phyloP scores from a whole-genome alignment of 2,888 invertebrate genomes.

The Tipula vernalis region DNA sequence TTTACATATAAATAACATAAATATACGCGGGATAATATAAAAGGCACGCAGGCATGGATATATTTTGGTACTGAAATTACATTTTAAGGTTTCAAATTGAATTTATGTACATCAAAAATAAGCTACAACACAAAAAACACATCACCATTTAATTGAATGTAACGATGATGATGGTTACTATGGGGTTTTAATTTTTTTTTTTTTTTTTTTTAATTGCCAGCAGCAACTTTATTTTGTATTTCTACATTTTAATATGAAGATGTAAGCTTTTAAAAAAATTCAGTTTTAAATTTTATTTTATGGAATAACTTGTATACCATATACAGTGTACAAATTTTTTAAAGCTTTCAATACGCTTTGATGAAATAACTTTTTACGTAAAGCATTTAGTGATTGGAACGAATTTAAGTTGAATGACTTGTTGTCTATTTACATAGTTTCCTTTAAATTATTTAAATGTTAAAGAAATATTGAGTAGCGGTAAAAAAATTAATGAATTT shows the following conservation, averaged over 20 bases:
- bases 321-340: too few species aligned
- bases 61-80: neutral
- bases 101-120: neutral
- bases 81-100: neutral
- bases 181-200: neutral
- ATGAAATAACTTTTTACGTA: too few species aligned
- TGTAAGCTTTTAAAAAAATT: neutral
- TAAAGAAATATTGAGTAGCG: too few species aligned
- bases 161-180: neutral
- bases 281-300: neutral
- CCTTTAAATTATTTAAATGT: too few species aligned
- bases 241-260: neutral
- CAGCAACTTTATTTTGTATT: neutral
- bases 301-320: neutral
- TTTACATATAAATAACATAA: neutral
- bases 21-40: neutral
- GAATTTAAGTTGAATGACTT: too few species aligned
- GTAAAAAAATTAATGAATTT: too few species aligned
- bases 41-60: neutral
- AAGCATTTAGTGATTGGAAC: too few species aligned
- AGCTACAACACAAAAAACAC: neutral
- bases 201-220: neutral
- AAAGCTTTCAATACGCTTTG: too few species aligned
- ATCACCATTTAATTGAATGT: neutral
- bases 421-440: too few species aligned